These are phyloP conservation scores for Aphis gossypii DNA, from an alignment of 1,140 invertebrate species.

Conservation along the genomic window DNA sequence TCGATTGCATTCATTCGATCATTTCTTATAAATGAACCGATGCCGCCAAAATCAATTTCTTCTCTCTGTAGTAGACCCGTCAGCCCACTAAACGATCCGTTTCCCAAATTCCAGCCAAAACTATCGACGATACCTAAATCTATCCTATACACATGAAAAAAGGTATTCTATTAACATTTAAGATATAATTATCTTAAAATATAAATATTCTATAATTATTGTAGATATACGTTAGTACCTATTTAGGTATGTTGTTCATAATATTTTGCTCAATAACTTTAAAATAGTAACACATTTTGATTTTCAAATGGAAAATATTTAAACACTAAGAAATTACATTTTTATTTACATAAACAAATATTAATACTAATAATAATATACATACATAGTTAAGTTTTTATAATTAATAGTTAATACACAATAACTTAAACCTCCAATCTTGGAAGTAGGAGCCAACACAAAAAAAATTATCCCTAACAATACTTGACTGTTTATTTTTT, in stretches of 20 bases:
- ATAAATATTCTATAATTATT: not conserved
- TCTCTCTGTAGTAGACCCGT: conserved; percentile 67
- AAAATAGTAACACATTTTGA: not conserved
- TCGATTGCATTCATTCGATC: conserved; percentile 67
- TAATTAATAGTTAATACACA: not conserved
- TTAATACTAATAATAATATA: not conserved
- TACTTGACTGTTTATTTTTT: not conserved
- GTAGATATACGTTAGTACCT: no score
- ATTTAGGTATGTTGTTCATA: not conserved
- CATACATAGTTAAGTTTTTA: not conserved
- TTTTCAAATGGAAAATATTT: not conserved
- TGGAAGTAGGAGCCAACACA: not conserved
- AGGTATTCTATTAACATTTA: not conserved
- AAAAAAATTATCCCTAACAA: not conserved
- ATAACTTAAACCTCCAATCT: not conserved
- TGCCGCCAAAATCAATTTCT: conserved; percentile 66
- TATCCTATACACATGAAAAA: conserved; percentile 63
- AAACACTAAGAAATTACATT: not conserved
- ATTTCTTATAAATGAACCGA: conserved; percentile 67
- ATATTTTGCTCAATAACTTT: not conserved
- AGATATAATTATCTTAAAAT: not conserved
- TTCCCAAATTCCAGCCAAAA: conserved; percentile 67
- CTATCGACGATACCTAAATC: conserved; percentile 66
- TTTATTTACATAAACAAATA: not conserved
- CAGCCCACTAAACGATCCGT: conserved; percentile 68